Evolutionary conservation across 2,797 vertebrate species (phyloP).

Genomic region (Notolepis coatsorum): DNA sequence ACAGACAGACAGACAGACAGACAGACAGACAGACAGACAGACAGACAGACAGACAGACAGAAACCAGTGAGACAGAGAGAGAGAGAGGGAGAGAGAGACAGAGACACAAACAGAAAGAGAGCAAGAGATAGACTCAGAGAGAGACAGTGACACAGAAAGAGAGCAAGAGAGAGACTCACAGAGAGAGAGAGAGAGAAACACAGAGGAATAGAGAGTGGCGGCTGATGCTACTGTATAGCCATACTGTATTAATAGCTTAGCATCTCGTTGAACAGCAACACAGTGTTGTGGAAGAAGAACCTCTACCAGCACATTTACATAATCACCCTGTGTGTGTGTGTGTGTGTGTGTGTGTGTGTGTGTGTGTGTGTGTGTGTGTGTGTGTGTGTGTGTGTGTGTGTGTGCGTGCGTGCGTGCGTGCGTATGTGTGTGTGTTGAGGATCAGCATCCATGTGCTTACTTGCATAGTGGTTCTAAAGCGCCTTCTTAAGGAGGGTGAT

Average conservation of each 20-base stretch:
- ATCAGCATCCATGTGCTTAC: neutral
- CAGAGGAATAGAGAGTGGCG: slow-evolving; percentile 51
- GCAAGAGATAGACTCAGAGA: no score
- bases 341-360: slow-evolving; percentile 25
- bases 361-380: slow-evolving; percentile 6
- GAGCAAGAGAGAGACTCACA: no score
- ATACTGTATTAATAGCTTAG: slow-evolving; percentile 59
- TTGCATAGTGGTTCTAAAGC: no score
- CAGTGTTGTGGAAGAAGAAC: slow-evolving; percentile 53
- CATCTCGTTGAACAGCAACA: slow-evolving; percentile 49
- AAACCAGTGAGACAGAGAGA: slow-evolving; percentile 40
- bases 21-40: slow-evolving; percentile 34
- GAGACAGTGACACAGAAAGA: no score
- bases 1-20: neutral
- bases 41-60: slow-evolving; percentile 28
- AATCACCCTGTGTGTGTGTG: slow-evolving; percentile 22
- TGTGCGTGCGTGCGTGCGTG: slow-evolving; percentile 33
- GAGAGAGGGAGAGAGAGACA: no score
- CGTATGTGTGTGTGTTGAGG: slow-evolving; percentile 8
- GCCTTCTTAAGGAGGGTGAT: no score
- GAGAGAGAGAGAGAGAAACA: slow-evolving; percentile 33
- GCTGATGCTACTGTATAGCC: slow-evolving; percentile 48
- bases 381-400: slow-evolving; percentile 30
- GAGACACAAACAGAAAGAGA: no score
- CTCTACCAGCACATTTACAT: slow-evolving; percentile 66